These are phyloP conservation scores for Pristis pectinata DNA, from an alignment of 2,797 vertebrate genomes.

Conservation along the genomic window DNA sequence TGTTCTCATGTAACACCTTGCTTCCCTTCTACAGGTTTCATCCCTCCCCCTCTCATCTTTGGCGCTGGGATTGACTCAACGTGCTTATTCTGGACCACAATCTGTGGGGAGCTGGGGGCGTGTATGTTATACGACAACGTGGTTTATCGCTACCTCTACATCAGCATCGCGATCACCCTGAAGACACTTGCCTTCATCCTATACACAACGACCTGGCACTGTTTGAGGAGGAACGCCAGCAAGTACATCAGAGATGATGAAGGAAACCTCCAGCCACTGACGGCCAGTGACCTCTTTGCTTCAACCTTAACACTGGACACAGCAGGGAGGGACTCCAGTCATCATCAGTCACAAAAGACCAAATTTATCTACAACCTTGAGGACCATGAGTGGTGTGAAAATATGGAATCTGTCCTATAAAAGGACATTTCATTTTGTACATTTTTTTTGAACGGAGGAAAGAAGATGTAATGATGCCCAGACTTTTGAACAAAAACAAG, in stretches of 20 bases:
- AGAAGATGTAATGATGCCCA: not conserved
- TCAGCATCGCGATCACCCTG: constrained; percentile 90
- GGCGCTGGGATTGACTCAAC: constrained; percentile 94
- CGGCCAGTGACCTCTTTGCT: constrained; percentile 84
- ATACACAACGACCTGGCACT: constrained; percentile 91
- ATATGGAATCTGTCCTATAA: constrained; percentile 99
- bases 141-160: constrained; percentile 83
- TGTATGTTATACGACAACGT: constrained; percentile 89
- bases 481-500: not conserved
- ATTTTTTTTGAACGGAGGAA: not conserved
- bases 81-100: constrained; percentile 92
- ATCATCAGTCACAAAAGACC: constrained; percentile 73
- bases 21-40: constrained; percentile 72
- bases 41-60: constrained; percentile 94
- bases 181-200: constrained; percentile 88
- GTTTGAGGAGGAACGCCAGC: constrained; percentile 88
- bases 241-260: constrained; percentile 90
- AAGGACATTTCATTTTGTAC: constrained; percentile 43
- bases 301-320: constrained; percentile 91
- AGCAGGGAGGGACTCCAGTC: constrained; percentile 78
- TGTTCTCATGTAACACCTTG: not conserved
- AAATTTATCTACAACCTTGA: constrained; percentile 98
- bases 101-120: constrained; percentile 83
- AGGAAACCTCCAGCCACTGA: constrained; percentile 60
- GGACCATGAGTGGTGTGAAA: constrained; percentile 94